These are phyloP conservation scores for Myocastor coypus DNA, from an alignment of 2,113 vertebrate genomes.

Conservation along the genomic window DNA sequence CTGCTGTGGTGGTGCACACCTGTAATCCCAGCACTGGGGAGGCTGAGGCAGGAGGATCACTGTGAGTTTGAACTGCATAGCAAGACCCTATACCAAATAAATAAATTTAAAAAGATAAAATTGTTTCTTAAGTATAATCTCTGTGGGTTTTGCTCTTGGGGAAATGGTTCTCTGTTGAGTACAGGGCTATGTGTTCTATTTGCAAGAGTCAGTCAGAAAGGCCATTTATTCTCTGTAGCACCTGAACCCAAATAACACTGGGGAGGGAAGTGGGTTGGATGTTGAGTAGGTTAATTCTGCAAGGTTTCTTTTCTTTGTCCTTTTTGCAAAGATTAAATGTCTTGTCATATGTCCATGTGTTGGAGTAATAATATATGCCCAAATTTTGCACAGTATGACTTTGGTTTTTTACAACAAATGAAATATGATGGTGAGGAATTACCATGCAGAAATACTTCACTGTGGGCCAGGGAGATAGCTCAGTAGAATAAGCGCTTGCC, in stretches of 20 bases:
- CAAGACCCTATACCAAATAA: too few species aligned
- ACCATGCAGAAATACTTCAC: conserved; percentile 18
- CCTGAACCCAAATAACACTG: not conserved
- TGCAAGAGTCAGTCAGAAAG: conserved; percentile 13
- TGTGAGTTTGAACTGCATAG: too few species aligned
- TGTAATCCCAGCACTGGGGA: too few species aligned
- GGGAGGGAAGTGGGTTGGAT: not conserved
- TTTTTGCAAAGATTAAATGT: conserved; percentile 10
- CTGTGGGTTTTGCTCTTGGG: not conserved
- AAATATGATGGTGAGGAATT: not conserved
- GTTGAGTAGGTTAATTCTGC: not conserved
- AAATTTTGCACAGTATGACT: conserved; percentile 28
- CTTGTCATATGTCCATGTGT: conserved; percentile 33
- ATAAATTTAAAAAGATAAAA: not conserved
- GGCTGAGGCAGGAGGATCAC: too few species aligned
- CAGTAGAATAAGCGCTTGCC: too few species aligned
- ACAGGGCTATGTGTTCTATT: not conserved
- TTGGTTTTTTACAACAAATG: conserved; percentile 48
- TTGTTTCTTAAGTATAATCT: conserved; percentile 12
- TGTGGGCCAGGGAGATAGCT: too few species aligned
- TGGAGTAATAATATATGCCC: not conserved
- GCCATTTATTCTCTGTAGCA: not conserved
- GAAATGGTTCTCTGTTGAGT: not conserved
- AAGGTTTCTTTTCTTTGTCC: conserved; percentile 32
- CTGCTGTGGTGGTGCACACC: too few species aligned